Conservation (phyloP, 1,140 invertebrate genomes). For the Nasonia giraulti region DNA sequence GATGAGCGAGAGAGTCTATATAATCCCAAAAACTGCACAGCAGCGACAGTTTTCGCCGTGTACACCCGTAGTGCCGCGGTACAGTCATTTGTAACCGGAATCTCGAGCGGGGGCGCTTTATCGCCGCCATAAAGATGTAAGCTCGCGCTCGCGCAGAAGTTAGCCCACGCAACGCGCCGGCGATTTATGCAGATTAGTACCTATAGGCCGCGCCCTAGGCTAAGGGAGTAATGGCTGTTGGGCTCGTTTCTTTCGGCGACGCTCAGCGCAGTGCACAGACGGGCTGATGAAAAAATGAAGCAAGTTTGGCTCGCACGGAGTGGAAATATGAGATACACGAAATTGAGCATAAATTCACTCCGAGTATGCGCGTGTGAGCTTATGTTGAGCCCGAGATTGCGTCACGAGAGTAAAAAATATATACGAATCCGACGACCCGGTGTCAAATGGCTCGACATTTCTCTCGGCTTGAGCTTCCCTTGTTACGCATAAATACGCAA, state of each 20-base stretch:
- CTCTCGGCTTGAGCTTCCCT: constrained; percentile 49
- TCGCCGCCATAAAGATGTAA: constrained; percentile 63
- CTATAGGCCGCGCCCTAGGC: constrained; percentile 2
- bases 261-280: background rate
- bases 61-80: constrained; percentile 42
- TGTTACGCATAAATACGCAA: constrained; percentile 53
- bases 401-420: background rate
- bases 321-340: constrained; percentile 3
- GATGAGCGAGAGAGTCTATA: too few species aligned
- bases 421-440: constrained; percentile 25
- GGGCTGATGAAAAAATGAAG: background rate
- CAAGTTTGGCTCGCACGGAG: background rate
- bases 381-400: background rate
- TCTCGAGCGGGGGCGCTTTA: constrained; percentile 55
- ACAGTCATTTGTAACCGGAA: constrained; percentile 65
- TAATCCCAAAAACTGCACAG: background rate
- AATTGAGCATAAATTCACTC: constrained; percentile 15
- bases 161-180: background rate
- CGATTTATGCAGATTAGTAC: constrained; percentile 65
- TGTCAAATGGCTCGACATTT: constrained; percentile 45
- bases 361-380: too few species aligned
- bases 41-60: constrained; percentile 60
- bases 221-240: background rate
- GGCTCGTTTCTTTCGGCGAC: background rate
- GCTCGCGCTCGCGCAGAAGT: constrained; percentile 33